These are phyloP conservation scores for Clupea harengus DNA, from an alignment of 2,113 vertebrate species.

Conservation along the genomic window DNA sequence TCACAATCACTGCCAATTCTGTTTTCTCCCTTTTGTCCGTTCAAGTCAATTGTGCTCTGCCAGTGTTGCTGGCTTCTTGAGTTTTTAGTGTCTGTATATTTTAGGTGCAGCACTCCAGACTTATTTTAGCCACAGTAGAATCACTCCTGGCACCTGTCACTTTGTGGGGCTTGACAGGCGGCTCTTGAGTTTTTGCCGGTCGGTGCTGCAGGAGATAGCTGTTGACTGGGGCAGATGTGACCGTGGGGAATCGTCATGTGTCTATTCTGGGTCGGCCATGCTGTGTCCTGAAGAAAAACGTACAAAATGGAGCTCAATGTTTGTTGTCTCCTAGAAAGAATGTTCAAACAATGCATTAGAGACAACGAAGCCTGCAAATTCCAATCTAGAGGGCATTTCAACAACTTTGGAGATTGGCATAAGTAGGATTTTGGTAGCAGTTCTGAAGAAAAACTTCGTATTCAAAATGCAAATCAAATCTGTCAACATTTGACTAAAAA, in stretches of 20 bases:
- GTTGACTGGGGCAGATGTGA: not conserved
- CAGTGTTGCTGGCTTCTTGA: not conserved
- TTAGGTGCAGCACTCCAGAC: not conserved
- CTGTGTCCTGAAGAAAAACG: not conserved
- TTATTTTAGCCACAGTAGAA: not conserved
- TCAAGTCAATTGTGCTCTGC: not conserved
- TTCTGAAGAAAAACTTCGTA: not conserved
- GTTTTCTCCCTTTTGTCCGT: not conserved
- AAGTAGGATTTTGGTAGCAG: too few species aligned
- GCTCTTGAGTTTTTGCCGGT: not conserved
- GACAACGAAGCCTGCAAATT: too few species aligned
- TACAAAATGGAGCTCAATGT: not conserved
- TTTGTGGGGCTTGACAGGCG: slow-evolving; percentile 9
- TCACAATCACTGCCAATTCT: not conserved
- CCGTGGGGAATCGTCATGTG: not conserved
- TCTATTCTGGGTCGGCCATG: not conserved
- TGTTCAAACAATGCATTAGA: too few species aligned
- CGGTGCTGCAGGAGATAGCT: not conserved
- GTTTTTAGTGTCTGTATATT: not conserved
- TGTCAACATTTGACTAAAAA: too few species aligned
- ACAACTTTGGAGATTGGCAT: too few species aligned
- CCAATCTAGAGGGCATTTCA: too few species aligned
- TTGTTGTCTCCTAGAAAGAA: not conserved
- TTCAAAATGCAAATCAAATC: not conserved
- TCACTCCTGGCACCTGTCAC: slow-evolving; percentile 13